A percentile compares a stretch with the other conserved stretches of the same genome.
Evolutionary conservation across 2,797 vertebrate genomes (phyloP).

Genomic region (Anas georgica): DNA sequence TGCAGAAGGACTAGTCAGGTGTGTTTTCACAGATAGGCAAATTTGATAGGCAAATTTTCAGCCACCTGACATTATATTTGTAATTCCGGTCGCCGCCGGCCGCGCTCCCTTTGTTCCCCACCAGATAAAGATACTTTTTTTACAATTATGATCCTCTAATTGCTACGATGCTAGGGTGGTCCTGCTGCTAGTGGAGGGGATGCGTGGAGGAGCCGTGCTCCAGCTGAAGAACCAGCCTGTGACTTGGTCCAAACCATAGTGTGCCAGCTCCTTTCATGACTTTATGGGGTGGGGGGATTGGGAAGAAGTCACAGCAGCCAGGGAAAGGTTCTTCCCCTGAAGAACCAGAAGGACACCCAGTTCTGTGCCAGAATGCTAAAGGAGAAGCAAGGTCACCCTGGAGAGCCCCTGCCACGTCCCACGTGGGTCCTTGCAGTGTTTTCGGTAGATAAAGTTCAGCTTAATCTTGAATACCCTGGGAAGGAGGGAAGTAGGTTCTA

Average conservation of each 20-base stretch:
- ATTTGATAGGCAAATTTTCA: too few species aligned
- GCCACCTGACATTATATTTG: too few species aligned
- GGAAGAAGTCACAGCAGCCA: neutral
- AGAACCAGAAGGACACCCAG: neutral
- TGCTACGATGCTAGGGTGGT: neutral
- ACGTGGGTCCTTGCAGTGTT: neutral
- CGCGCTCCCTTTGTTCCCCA: too few species aligned
- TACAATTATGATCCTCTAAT: too few species aligned
- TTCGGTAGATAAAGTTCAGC: neutral
- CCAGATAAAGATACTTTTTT: neutral
- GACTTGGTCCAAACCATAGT: neutral
- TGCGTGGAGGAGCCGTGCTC: neutral
- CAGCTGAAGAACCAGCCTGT: neutral
- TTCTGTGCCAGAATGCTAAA: neutral
- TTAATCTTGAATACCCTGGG: neutral
- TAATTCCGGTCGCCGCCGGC: too few species aligned
- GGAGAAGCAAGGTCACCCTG: neutral
- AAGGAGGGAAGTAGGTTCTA: neutral
- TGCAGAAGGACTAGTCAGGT: neutral
- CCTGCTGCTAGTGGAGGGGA: neutral
- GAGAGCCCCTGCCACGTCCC: neutral
- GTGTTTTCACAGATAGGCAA: too few species aligned
- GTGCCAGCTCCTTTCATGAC: neutral
- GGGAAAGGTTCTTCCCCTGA: neutral
- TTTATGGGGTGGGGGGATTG: rapidly evolving